Conservation (phyloP, 2,888 invertebrate species). For the Phlogophora meticulosa region DNA sequence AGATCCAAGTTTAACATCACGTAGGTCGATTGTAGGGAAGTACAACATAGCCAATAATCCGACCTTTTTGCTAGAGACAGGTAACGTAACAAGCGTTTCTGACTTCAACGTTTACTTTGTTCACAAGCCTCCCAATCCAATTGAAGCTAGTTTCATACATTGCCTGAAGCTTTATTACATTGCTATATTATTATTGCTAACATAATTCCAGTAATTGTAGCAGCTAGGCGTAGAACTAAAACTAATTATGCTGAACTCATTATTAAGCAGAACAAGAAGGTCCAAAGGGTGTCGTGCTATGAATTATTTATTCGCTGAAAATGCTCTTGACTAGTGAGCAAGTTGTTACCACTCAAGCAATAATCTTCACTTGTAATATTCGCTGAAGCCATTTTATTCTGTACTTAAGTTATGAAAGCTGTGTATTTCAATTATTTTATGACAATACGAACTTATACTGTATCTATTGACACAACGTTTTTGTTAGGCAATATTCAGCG, state of each 20-base stretch:
- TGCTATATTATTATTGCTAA: conserved; percentile 33
- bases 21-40: no score
- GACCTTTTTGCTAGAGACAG: neutral
- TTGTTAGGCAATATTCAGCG: no score
- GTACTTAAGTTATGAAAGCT: neutral
- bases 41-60: neutral
- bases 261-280: conserved; percentile 55
- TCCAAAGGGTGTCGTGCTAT: conserved; percentile 47
- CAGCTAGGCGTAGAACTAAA: conserved; percentile 43
- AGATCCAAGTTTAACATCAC: no score
- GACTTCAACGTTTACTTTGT: neutral
- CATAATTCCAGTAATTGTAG: conserved; percentile 39
- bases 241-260: conserved; percentile 56
- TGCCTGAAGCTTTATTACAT: conserved; percentile 19
- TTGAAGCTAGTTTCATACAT: neutral
- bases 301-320: conserved; percentile 57
- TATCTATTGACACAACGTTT: no score
- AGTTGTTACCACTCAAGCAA: conserved; percentile 35
- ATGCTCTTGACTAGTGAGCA: conserved; percentile 35
- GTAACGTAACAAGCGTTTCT: neutral
- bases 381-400: conserved; percentile 23
- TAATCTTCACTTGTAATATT: conserved; percentile 38
- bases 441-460: no score
- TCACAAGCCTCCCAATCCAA: neutral
- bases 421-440: neutral